Evolutionary conservation across 2,797 vertebrate genomes (phyloP), one percentile per base, ranked within the genome.

Genomic region (Silurus lanzhouensis): DNA sequence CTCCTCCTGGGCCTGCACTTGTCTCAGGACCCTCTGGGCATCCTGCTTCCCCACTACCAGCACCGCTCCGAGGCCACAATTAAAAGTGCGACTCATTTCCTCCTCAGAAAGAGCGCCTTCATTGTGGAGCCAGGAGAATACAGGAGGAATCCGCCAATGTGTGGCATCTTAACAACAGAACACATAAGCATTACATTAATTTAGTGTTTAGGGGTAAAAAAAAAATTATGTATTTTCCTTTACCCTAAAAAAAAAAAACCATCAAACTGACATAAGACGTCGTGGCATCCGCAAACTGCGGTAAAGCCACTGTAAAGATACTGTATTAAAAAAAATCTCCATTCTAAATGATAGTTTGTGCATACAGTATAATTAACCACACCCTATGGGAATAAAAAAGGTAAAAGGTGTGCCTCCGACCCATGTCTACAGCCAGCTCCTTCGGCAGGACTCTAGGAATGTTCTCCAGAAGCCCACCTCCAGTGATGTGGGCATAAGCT

Each of bases 401-500:
- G 15, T 55, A 55, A 46, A 25, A 58, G 52, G 9, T 17, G 52
- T 38, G 10, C 15, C 19, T 63, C 92, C 95, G 88, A 97, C 96
- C 96, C 91, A 99, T 89, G 84, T 96, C 87, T 0, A 96, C 97
- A 0, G 96, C 96, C 64, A 95, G 90, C 44, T 94, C 91, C n/a
- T 86, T 87, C 0, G 98, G 97, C 27, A 99, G 94, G 22, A 98
- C 96, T 27, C 98, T 93, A 7, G 98, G 97, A 72, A 99, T 97
- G 92, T 99, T 99, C 92, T 99, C 98, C 92, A 98, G 90, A 6
- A 99, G 94, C 1, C 98, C 98, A 0, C 98, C 98, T 6, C 98
- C 98, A 2, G 98, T 99, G 93, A 99, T 97, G 93, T 99, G 98
- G 31, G 98, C 97, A 22, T 95, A 97, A 67, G 97, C 97, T 86